phyloP scores from a whole-genome alignment of 2,113 vertebrate genomes.

The Ptilorrhoa leucosticta region DNA sequence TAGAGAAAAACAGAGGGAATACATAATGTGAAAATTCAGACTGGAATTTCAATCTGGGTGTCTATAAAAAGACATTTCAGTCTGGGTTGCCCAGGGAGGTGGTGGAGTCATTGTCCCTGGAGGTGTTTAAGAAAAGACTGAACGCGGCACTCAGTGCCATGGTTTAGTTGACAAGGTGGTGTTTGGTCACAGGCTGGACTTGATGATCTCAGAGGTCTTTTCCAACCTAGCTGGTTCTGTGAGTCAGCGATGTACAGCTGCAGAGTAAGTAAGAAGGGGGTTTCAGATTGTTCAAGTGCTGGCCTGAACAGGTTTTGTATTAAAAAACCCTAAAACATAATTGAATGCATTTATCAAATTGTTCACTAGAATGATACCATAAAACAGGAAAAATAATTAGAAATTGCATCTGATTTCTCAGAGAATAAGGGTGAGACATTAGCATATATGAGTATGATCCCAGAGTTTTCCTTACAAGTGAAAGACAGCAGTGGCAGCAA shows the following conservation, averaged over 20 bases:
- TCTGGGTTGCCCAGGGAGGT: neutral
- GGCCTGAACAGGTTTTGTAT: neutral
- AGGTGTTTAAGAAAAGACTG: neutral
- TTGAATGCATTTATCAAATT: neutral
- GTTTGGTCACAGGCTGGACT: neutral
- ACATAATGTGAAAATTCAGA: neutral
- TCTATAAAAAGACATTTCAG: neutral
- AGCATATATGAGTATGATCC: neutral
- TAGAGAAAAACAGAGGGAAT: neutral
- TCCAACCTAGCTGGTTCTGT: neutral
- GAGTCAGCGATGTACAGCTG: neutral
- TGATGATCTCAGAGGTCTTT: neutral
- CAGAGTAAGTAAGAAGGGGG: neutral
- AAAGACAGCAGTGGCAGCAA: neutral
- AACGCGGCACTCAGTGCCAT: too few species aligned
- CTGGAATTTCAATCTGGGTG: neutral
- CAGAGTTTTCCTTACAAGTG: neutral
- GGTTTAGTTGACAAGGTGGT: neutral
- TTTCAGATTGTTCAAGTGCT: neutral
- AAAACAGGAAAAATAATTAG: neutral
- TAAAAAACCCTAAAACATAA: neutral
- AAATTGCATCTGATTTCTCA: conserved; percentile 27
- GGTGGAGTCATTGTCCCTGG: neutral
- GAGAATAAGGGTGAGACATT: conserved; percentile 15
- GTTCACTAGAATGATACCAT: neutral